Evolutionary conservation across 2,113 vertebrate genomes (phyloP).

Genomic region (Tautogolabrus adspersus): DNA sequence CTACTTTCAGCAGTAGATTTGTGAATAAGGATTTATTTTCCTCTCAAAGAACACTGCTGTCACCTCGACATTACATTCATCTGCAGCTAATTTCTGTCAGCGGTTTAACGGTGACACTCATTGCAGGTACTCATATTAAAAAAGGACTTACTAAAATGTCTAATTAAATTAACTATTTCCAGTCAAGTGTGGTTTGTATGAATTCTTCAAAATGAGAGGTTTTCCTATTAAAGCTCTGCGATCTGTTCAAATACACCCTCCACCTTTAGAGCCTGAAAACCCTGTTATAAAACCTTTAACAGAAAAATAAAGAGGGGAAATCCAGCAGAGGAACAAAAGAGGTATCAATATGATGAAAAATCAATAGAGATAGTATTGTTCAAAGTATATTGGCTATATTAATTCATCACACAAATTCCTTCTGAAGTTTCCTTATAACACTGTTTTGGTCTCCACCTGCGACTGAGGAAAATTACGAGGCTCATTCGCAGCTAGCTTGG

Average conservation of each 20-base stretch:
- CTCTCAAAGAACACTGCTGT: conserved; percentile 14
- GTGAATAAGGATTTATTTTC: conserved; percentile 62
- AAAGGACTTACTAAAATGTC: not conserved
- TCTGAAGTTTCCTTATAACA: too few species aligned
- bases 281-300: not conserved
- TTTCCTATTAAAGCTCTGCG: not conserved
- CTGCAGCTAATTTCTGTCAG: not conserved
- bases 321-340: too few species aligned
- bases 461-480: not conserved
- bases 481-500: too few species aligned
- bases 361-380: too few species aligned
- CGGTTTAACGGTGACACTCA: not conserved
- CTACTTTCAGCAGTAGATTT: conserved; percentile 47
- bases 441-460: not conserved
- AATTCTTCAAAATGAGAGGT: not conserved
- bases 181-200: not conserved
- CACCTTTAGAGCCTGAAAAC: not conserved
- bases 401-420: too few species aligned
- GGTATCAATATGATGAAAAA: too few species aligned
- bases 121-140: not conserved
- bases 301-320: not conserved
- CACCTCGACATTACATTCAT: not conserved
- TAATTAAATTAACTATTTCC: not conserved
- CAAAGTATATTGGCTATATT: too few species aligned
- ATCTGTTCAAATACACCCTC: not conserved